phyloP scores from a whole-genome alignment of 2,888 invertebrate genomes.

The Fabriciana adippe region DNA sequence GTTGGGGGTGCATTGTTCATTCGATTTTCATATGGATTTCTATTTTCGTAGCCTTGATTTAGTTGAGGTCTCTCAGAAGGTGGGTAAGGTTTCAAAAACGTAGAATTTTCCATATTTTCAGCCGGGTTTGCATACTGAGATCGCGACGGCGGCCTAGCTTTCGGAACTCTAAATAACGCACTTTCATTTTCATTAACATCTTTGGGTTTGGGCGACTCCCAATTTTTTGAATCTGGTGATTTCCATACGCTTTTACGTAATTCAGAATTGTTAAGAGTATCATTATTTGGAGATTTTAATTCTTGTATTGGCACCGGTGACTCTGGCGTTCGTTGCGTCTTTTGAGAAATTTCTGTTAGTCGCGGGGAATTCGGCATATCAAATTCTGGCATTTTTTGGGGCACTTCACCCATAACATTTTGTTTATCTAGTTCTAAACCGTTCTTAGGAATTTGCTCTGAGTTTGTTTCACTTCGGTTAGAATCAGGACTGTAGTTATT shows the following conservation, averaged over 20 bases:
- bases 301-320: constrained; percentile 71
- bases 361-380: constrained; percentile 75
- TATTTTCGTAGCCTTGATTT: constrained; percentile 71
- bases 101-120: constrained; percentile 75
- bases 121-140: constrained; percentile 76
- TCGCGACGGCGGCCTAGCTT: constrained; percentile 84
- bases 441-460: constrained; percentile 62
- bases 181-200: constrained; percentile 74
- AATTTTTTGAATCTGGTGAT: constrained; percentile 73
- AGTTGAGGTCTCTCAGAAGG: constrained; percentile 76
- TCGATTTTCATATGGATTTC: constrained; percentile 71
- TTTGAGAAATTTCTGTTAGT: constrained; percentile 72
- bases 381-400: constrained; percentile 69
- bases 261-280: constrained; percentile 57
- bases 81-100: constrained; percentile 85
- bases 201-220: constrained; percentile 71
- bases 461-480: constrained; percentile 75
- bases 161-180: constrained; percentile 84
- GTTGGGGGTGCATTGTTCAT: constrained; percentile 55
- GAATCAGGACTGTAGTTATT: constrained; percentile 80
- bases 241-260: constrained; percentile 72
- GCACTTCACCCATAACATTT: constrained; percentile 56
- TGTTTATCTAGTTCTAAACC: constrained; percentile 60
- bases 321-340: constrained; percentile 67
- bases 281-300: constrained; percentile 68